A percentile compares a stretch with the other conserved stretches of the same genome.
Conservation (phyloP, 2,113 vertebrate species). For the Ameiurus melas region DNA sequence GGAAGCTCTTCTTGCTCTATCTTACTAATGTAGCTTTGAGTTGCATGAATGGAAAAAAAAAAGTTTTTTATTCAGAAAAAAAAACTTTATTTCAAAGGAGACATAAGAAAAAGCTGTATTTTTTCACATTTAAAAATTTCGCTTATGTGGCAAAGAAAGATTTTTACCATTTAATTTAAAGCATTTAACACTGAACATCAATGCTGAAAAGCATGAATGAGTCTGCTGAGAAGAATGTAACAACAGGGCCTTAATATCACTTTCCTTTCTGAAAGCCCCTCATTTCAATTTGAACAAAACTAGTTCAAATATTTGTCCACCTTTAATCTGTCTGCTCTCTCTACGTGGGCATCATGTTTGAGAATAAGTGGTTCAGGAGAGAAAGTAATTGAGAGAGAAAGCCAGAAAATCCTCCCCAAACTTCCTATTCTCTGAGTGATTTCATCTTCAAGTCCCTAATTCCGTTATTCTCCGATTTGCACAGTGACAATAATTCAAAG, state of each 20-base stretch:
- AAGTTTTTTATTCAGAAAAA: not conserved
- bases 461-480: slow-evolving; percentile 65
- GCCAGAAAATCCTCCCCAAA: slow-evolving; percentile 56
- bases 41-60: not conserved
- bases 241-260: slow-evolving; percentile 6
- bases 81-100: not conserved
- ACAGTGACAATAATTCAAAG: slow-evolving; percentile 69
- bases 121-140: not conserved
- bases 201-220: not conserved
- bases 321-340: slow-evolving; percentile 40
- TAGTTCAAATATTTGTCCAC: slow-evolving; percentile 47
- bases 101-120: not conserved
- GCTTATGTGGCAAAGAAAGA: not conserved
- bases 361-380: slow-evolving; percentile 47
- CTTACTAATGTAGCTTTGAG: not conserved
- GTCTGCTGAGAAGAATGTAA: slow-evolving; percentile 17
- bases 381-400: slow-evolving; percentile 57
- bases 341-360: slow-evolving; percentile 6
- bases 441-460: slow-evolving; percentile 58
- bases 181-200: not conserved
- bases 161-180: not conserved
- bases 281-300: slow-evolving; percentile 39
- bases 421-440: slow-evolving; percentile 58
- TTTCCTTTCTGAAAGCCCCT: slow-evolving; percentile 31
- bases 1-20: not conserved